phyloP scores from a whole-genome alignment of 1,140 invertebrate genomes.

The Frieseomelitta varia region DNA sequence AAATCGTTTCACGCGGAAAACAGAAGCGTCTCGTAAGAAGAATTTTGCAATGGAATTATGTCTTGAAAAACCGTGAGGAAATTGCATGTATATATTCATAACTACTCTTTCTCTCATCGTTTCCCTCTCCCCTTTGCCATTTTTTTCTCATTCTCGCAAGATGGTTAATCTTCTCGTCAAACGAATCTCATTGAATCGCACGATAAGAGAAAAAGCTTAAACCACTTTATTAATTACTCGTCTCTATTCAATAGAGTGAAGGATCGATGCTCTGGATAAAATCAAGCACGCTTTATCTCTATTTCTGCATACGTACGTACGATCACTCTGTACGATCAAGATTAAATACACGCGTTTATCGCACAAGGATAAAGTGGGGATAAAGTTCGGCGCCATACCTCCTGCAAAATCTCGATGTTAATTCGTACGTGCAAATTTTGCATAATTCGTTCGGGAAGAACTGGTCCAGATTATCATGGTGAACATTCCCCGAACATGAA shows the following conservation, averaged over 20 bases:
- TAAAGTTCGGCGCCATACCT: too few species aligned
- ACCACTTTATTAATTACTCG: background rate
- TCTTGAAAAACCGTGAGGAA: conserved; percentile 13
- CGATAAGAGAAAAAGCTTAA: conserved; percentile 1
- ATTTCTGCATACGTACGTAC: background rate
- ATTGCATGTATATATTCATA: conserved; percentile 15
- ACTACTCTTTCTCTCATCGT: conserved; percentile 31
- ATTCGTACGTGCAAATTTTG: background rate
- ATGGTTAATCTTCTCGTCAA: conserved; percentile 24
- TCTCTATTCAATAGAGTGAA: background rate
- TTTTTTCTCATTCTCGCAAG: conserved; percentile 12
- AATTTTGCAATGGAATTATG: conserved; percentile 19
- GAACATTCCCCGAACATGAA: background rate
- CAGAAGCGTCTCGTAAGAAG: conserved; percentile 5
- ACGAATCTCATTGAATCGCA: background rate
- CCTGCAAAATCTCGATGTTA: too few species aligned
- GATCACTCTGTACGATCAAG: background rate
- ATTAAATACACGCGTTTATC: background rate
- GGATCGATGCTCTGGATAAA: background rate
- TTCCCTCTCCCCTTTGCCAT: background rate
- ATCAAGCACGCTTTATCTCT: background rate
- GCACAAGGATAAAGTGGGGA: conserved; percentile 14
- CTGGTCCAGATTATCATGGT: background rate
- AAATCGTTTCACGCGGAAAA: background rate
- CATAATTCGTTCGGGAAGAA: background rate